A percentile compares a stretch with the other conserved stretches of the same genome.
These are phyloP conservation scores for Siderastrea siderea DNA, from an alignment of 92 coral and sea anemone genomes.

Conservation along the genomic window DNA sequence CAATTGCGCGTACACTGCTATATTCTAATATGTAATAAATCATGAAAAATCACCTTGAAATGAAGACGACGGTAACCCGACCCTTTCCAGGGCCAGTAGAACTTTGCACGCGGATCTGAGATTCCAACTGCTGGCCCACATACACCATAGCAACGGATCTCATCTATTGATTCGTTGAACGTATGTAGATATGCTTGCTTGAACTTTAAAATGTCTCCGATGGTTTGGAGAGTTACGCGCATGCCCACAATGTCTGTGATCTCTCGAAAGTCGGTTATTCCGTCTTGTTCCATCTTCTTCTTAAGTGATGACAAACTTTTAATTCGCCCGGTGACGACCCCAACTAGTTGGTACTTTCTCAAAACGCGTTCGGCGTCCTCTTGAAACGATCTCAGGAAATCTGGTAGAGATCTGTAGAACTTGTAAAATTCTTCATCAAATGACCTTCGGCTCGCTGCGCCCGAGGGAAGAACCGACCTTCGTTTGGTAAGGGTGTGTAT, in stretches of 20 bases:
- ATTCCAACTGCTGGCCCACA: constrained; percentile 50
- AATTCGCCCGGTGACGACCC: constrained; percentile 48
- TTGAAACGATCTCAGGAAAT: constrained; percentile 11
- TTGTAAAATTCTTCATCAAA: constrained; percentile 7
- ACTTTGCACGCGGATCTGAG: constrained; percentile 25
- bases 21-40: no score
- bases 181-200: not conserved
- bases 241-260: constrained; percentile 51
- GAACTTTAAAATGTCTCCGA: constrained; percentile 33
- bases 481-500: constrained; percentile 5
- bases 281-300: constrained; percentile 28
- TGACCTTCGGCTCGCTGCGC: not conserved
- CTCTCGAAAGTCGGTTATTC: constrained; percentile 26
- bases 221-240: constrained; percentile 43
- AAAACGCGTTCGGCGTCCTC: not conserved
- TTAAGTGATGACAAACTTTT: constrained; percentile 33
- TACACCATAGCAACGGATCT: constrained; percentile 57
- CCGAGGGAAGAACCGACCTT: not conserved
- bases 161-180: constrained; percentile 8
- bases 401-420: constrained; percentile 28
- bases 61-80: constrained; percentile 62
- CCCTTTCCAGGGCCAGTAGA: constrained; percentile 55
- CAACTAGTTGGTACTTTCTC: not conserved
- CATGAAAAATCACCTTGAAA: constrained; percentile 32
- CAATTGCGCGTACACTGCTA: no score